Conservation (phyloP, 2,888 invertebrate genomes). For the Lypha dubia region DNA sequence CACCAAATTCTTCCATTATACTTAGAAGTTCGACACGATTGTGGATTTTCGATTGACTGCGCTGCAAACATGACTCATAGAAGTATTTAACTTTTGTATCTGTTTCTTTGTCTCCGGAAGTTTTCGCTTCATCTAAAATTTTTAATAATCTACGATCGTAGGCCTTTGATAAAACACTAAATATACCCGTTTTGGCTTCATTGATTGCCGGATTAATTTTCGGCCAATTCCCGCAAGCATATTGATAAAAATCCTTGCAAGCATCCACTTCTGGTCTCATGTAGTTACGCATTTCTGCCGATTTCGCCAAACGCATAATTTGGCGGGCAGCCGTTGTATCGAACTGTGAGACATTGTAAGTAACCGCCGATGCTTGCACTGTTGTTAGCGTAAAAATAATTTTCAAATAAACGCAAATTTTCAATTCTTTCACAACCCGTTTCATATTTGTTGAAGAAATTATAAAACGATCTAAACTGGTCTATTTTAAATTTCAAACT, state of each 20-base stretch:
- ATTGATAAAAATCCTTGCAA: slow-evolving; percentile 79
- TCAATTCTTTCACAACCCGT: neutral
- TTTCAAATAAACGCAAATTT: slow-evolving; percentile 1
- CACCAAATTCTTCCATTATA: slow-evolving; percentile 78
- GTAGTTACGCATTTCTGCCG: slow-evolving; percentile 78
- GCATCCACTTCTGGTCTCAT: slow-evolving; percentile 75
- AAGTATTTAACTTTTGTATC: slow-evolving; percentile 80
- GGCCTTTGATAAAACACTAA: slow-evolving; percentile 74
- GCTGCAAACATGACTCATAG: slow-evolving; percentile 79
- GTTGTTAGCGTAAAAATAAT: neutral
- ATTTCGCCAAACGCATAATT: slow-evolving; percentile 78
- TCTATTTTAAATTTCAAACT: slow-evolving; percentile 42
- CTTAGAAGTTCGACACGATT: slow-evolving; percentile 74
- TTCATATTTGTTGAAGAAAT: slow-evolving; percentile 24
- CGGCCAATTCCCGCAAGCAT: slow-evolving; percentile 80
- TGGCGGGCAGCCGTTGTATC: slow-evolving; percentile 75
- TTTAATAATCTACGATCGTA: slow-evolving; percentile 76
- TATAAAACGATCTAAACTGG: slow-evolving; percentile 2
- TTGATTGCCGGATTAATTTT: slow-evolving; percentile 75
- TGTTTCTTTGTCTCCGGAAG: slow-evolving; percentile 75
- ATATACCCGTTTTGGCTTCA: slow-evolving; percentile 72
- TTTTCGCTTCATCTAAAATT: slow-evolving; percentile 74
- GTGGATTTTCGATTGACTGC: slow-evolving; percentile 31
- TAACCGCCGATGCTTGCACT: neutral
- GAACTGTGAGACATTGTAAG: slow-evolving; percentile 72